Evolutionary conservation across 2,888 invertebrate species (phyloP).

Genomic region (Hirtodrosophila cameraria): DNA sequence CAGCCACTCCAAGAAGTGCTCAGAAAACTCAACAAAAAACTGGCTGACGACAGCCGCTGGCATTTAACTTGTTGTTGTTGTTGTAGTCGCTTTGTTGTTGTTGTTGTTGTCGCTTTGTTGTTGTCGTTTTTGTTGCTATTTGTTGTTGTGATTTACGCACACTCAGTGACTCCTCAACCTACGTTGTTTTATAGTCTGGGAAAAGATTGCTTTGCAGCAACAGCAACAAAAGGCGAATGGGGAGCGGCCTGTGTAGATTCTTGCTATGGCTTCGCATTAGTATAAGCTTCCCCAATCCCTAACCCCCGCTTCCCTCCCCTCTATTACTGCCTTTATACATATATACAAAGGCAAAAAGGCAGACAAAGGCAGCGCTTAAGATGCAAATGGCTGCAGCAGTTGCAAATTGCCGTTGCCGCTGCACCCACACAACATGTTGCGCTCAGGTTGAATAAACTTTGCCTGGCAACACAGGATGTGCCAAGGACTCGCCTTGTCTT

Average conservation of each 20-base stretch:
- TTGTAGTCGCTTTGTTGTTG: slow-evolving; percentile 13
- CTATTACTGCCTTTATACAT: not conserved
- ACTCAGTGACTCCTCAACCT: slow-evolving; percentile 41
- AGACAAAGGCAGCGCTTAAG: slow-evolving; percentile 50
- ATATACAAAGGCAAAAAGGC: slow-evolving; percentile 20
- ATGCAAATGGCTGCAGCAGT: slow-evolving; percentile 45
- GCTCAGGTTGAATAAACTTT: slow-evolving; percentile 67
- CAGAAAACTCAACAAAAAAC: slow-evolving; percentile 40
- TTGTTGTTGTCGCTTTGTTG: slow-evolving; percentile 27
- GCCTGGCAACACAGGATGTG: slow-evolving; percentile 53
- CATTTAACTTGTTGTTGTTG: slow-evolving; percentile 28
- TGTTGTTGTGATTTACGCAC: slow-evolving; percentile 47
- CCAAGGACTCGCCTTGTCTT: slow-evolving; percentile 24
- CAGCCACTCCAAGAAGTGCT: slow-evolving; percentile 36
- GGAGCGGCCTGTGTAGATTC: slow-evolving; percentile 44
- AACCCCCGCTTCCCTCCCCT: not conserved
- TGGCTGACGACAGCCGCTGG: slow-evolving; percentile 48
- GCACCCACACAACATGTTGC: slow-evolving; percentile 31
- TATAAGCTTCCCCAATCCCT: slow-evolving; percentile 2
- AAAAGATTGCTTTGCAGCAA: slow-evolving; percentile 44
- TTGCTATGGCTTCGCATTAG: slow-evolving; percentile 58
- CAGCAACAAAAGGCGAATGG: slow-evolving; percentile 22
- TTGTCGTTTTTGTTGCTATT: slow-evolving; percentile 11
- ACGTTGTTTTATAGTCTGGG: slow-evolving; percentile 38
- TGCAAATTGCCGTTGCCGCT: slow-evolving; percentile 42